Evolutionary conservation across 1,140 invertebrate species (phyloP).

Genomic region (Argopecten irradians): DNA sequence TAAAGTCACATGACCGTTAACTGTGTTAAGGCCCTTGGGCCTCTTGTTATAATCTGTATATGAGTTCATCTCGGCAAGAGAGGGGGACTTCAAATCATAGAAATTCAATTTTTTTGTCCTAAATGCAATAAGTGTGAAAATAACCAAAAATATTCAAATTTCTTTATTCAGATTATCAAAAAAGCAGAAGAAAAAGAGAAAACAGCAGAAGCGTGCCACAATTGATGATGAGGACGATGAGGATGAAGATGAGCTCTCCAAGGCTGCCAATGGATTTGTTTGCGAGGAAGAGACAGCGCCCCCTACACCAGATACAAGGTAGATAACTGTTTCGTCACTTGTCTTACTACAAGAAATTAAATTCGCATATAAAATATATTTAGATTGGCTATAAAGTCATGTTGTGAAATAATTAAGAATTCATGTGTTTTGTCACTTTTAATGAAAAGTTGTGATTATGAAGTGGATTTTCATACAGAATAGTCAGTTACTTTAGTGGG

Average conservation of each 20-base stretch:
- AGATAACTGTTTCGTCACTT: constrained; percentile 22
- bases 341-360: no score
- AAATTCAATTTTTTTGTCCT: neutral
- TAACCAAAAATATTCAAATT: constrained; percentile 14
- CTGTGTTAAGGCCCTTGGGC: no score
- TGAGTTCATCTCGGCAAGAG: neutral
- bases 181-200: constrained; percentile 71
- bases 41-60: no score
- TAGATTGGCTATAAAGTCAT: no score
- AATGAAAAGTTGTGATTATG: no score
- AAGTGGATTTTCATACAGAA: no score
- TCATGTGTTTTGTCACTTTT: no score
- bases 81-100: neutral
- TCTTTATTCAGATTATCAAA: constrained; percentile 65
- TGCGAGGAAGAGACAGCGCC: neutral
- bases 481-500: no score
- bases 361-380: no score
- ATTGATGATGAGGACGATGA: neutral
- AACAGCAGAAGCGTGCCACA: constrained; percentile 58
- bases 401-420: no score
- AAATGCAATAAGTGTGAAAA: neutral
- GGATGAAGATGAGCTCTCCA: neutral
- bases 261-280: neutral
- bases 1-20: no score
- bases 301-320: neutral